Percentiles rank a stretch among this genome's conserved stretches.
These are phyloP conservation scores for Poecilus cupreus DNA, from an alignment of 2,888 invertebrate species.

Conservation along the genomic window DNA sequence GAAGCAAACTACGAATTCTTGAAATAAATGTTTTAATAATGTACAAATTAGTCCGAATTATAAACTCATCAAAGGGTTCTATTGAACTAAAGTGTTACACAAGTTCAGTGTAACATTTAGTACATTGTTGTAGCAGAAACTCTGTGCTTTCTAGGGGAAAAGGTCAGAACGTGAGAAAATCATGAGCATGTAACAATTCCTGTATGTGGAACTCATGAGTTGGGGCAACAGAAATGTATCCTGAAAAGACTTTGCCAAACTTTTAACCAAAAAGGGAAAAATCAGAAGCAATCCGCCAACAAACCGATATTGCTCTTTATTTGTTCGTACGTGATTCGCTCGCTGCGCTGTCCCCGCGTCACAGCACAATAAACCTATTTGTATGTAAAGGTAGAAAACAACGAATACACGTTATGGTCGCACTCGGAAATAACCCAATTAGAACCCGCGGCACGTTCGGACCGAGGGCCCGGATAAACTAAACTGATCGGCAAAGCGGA, in stretches of 20 bases:
- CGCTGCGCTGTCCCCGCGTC: not conserved
- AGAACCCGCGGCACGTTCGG: conserved; percentile 68
- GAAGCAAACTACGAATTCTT: too few relatives aligned
- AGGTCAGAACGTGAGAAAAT: too few relatives aligned
- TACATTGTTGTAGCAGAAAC: too few relatives aligned
- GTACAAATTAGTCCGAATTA: too few relatives aligned
- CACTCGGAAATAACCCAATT: conserved; percentile 66
- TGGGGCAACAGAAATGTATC: not conserved
- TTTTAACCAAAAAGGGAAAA: conserved; percentile 25
- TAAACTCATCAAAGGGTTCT: too few relatives aligned
- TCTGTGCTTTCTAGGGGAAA: too few relatives aligned
- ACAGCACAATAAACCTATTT: conserved; percentile 68
- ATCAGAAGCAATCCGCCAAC: conserved; percentile 21
- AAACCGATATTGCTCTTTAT: conserved; percentile 50
- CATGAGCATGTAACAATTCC: too few relatives aligned
- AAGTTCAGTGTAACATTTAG: too few relatives aligned
- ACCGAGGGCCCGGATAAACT: conserved; percentile 66
- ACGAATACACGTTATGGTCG: conserved; percentile 69
- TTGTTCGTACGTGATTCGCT: conserved; percentile 46
- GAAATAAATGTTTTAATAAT: too few relatives aligned
- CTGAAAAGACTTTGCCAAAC: not conserved
- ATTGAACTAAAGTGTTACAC: too few relatives aligned
- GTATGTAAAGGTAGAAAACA: conserved; percentile 69
- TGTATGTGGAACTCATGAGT: not conserved
- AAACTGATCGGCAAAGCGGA: conserved; percentile 52